Base-by-base conservation (phyloP, 2,888 invertebrate genomes). In the Xestia ashworthii region DNA sequence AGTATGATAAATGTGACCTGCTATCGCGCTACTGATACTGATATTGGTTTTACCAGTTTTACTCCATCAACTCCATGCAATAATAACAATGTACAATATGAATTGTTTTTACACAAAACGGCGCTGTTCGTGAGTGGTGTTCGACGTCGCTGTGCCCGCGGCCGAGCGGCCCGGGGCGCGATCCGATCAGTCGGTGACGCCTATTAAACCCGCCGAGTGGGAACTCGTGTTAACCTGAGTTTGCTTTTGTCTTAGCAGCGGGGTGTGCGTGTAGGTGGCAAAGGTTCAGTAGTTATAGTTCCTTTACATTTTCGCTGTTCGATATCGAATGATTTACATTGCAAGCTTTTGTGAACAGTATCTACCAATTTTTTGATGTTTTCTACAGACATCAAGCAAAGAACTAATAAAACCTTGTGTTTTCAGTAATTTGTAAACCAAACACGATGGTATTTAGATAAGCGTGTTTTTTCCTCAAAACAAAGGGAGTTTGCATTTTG, bases 211-310 rank as follows among this genome's bases (percentile, higher is more conserved):
- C 81, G 84, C 80, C 88, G 91, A 94, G 94, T 94, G 94, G 90
- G 85, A 91, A 92, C 89, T 87, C 93, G 87, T 94, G 94, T 94
- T 92, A 91, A 91, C 90, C 89, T 91, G 89, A 88, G 85, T 91
- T 91, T 89, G 91, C 91, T 92, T 92, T 93, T 90, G 90, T 90
- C 91, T 91, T 84, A 82, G 65, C 77, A 77, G 77, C 81, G 71
- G 73, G 69, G 74, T 60, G 66, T 74, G 69, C 68, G 71, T 78
- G 76, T 77, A 73, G 66, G 74, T 78, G 73, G 70, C 74, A 83
- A 76, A 74, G 75, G 66, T 74, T 73, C 4, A 74, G 64, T 71
- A 73, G 74, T 66, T 82, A 64, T 68, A 74, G 48, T 60, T 53
- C 38, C 38, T 32, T 58, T 58, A n/a, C 19, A 44, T 60, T 70